phyloP scores from a whole-genome alignment of 2,888 invertebrate species.

The Mallateleia sp. region DNA sequence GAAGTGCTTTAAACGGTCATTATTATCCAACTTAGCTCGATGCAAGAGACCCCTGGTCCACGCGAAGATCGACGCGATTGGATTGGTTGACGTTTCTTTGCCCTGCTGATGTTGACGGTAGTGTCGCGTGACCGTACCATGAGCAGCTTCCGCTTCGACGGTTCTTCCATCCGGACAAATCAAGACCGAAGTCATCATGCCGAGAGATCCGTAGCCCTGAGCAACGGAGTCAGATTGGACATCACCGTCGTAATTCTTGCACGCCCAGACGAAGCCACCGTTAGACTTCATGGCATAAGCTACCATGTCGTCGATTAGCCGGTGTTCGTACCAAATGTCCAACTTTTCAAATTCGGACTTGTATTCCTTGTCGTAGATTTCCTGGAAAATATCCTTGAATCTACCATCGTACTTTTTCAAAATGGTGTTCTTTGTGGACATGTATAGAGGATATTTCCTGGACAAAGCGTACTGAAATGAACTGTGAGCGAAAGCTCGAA shows the following conservation, averaged over 20 bases:
- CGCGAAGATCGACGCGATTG: constrained; percentile 99
- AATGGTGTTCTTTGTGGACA: constrained; percentile 99
- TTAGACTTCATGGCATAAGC: constrained; percentile 99
- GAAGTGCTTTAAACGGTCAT: constrained; percentile 94
- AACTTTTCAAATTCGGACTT: constrained; percentile 95
- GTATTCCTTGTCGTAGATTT: constrained; percentile 97
- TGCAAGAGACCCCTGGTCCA: constrained; percentile 99
- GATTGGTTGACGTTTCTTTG: constrained; percentile 99
- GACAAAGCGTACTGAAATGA: constrained; percentile 97
- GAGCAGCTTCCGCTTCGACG: constrained; percentile 99
- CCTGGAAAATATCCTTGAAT: constrained; percentile 99
- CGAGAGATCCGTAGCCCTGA: constrained; percentile 98
- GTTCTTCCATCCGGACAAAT: constrained; percentile 99
- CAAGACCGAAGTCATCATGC: constrained; percentile 99
- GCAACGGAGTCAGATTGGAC: constrained; percentile 99
- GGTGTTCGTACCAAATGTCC: constrained; percentile 99
- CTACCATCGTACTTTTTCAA: constrained; percentile 98
- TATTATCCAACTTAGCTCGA: constrained; percentile 98
- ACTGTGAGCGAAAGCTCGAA: constrained; percentile 97
- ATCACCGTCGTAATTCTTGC: constrained; percentile 99
- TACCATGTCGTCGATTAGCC: constrained; percentile 99
- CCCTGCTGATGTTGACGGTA: constrained; percentile 97
- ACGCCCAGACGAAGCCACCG: constrained; percentile 99
- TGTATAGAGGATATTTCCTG: constrained; percentile 96
- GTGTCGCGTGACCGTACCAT: constrained; percentile 98